Base-by-base conservation (phyloP, 2,888 invertebrate genomes). In the Ptilodon capucinus region DNA sequence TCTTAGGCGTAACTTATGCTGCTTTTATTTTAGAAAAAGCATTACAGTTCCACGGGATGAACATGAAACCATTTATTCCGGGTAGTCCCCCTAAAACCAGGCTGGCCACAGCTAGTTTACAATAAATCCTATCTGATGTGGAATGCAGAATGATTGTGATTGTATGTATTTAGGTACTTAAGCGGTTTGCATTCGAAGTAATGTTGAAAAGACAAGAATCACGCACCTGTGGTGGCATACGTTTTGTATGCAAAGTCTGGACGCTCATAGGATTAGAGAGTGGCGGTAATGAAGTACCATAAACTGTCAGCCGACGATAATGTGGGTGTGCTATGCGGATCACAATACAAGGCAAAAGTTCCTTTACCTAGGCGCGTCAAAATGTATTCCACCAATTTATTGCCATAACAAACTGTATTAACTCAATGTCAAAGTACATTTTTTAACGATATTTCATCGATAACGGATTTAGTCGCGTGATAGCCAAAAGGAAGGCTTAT, bases 101-200 rank as follows among this genome's bases (percentile, higher is more conserved):
- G n/a, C n/a, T n/a, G n/a, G n/a, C n/a, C n/a, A n/a, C n/a, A n/a
- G n/a, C n/a, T n/a, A 71, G 73, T 84, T 76, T 76, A 87, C 88
- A 87, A 88, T 90, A 90, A 89, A 89, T 89, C 78, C 83, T 76
- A 81, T 79, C 77, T 81, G 77, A 78, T 82, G 74, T 76, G 71
- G 88, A 85, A 89, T 89, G 85, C 83, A 76, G 76, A 83, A 82
- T 81, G 73, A 61, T 70, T 63, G 66, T 74, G 77, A 80, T 80
- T 79, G 81, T 79, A 86, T 86, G 86, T 86, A 85, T 84, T 86
- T 81, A 81, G 85, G 85, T 83, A 86, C 80, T 80, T 81, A 79
- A 74, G 69, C 72, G 71, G 78, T 55, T 79, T 81, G 84, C 81
- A 71, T 67, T 64, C 70, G 64, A 83, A 83, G 84, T 86, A 23